Evolutionary conservation across 2,113 vertebrate genomes (phyloP).

Genomic region (Cyphomyrus discorhynchus): DNA sequence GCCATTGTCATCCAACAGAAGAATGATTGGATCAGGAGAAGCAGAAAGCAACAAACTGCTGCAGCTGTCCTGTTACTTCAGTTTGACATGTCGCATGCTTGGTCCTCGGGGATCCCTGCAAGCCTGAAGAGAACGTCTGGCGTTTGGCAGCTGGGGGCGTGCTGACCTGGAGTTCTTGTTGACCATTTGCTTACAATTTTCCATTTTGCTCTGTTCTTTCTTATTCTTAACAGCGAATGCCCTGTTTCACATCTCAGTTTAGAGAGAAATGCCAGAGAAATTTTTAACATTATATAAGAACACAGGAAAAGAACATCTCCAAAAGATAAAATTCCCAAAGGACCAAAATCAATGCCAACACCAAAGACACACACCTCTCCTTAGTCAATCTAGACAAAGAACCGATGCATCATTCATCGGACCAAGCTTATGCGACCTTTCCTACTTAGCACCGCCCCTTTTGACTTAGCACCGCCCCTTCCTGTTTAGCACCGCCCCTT

Average conservation of each 20-base stretch:
- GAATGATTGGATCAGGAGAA: background rate
- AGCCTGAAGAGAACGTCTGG: background rate
- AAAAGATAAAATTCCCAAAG: background rate
- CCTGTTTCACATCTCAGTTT: background rate
- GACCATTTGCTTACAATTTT: conserved; percentile 60
- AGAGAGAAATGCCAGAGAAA: background rate
- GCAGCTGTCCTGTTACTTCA: background rate
- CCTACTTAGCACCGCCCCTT: background rate
- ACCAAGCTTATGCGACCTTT: background rate
- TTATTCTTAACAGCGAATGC: background rate
- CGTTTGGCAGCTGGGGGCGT: background rate
- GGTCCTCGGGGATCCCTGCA: background rate
- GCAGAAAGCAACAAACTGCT: background rate
- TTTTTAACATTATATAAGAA: background rate
- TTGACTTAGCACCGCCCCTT: background rate
- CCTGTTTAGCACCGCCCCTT: background rate
- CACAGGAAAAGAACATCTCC: background rate
- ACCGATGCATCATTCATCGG: background rate
- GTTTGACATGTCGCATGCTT: background rate
- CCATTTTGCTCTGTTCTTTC: conserved; percentile 46
- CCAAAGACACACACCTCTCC: background rate
- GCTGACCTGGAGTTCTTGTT: conserved; percentile 41
- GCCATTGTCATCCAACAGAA: background rate
- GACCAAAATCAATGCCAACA: background rate
- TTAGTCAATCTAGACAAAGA: background rate